Evolutionary conservation across 2,113 vertebrate genomes (phyloP).

Genomic region (Chrysochloris asiatica): DNA sequence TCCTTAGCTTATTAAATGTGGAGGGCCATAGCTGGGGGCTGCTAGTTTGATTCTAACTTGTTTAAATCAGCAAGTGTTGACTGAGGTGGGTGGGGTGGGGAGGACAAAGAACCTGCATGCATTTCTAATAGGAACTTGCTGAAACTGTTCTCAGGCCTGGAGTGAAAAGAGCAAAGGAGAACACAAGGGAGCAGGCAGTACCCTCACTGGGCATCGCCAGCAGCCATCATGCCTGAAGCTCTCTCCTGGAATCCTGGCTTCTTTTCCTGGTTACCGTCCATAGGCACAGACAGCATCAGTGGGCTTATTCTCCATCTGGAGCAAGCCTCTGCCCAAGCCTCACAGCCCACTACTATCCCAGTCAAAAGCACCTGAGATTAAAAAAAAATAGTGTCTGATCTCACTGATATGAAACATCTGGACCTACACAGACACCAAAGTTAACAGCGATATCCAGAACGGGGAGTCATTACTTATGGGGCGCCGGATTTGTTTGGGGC

Average conservation of each 20-base stretch:
- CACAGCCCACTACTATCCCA: background rate
- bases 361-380: background rate
- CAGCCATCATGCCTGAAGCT: slow-evolving; percentile 11
- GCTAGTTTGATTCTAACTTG: slow-evolving; percentile 7
- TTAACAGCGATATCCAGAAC: too few relatives aligned
- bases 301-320: too few relatives aligned
- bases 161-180: slow-evolving; percentile 18
- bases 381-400: background rate
- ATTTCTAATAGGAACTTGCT: slow-evolving; percentile 60
- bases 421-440: background rate
- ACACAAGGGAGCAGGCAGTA: background rate
- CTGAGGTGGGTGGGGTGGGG: background rate
- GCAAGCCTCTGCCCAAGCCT: background rate
- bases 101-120: background rate
- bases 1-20: background rate
- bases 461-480: background rate
- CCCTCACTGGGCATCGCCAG: slow-evolving; percentile 28
- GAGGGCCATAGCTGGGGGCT: background rate
- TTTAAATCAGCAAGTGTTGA: slow-evolving; percentile 68
- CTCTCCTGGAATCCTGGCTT: too few relatives aligned
- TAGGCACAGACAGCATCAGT: too few relatives aligned
- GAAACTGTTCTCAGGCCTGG: background rate
- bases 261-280: too few relatives aligned
- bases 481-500: background rate
- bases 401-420: background rate